Base-by-base conservation (phyloP, 2,113 vertebrate genomes). In the Barbus barbus region DNA sequence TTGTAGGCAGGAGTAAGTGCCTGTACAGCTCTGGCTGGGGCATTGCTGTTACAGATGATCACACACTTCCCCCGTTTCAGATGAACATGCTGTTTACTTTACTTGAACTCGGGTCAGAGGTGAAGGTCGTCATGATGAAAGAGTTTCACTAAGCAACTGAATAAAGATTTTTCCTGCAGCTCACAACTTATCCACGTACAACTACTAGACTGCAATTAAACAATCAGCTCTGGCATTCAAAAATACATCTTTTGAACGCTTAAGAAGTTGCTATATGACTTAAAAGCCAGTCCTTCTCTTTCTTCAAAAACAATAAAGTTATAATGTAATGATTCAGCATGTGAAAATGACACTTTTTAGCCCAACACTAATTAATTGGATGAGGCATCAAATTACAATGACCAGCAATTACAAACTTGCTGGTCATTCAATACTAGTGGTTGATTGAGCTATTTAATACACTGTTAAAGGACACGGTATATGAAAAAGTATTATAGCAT, bases 1-100 rank as follows among this genome's bases (percentile, higher is more conserved):
- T 88, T 79, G 83, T 87, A 87, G 86, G 83, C 86, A 89, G 88
- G 36, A 82, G 84, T 78, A 71, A 67, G 86, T 71, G 77, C 77
- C 77, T 85, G 77, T 41, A 78, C 41, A 72, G 75, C 24, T 41
- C 77, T 9, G 67, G 58, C 65, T 77, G 74, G 84, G 78, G 84
- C 78, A 51, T 33, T 31, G 67, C 56, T 41, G 84, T 80, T 80
- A 85, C 78, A 72, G 83, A 85, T 88, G 81, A 88, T 85, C 61
- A 51, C 78, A 56, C 38, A 46, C 81, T 85, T 83, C 76, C 74
- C 36, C 81, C 75, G 77, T 78, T 83, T 74, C 85, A 65, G 48
- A 60, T 36, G 36, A 76, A 85, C 75, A 80, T 56, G 60, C 84
- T 60, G 53, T 85, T 85, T 83, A 60, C 77, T 85, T 81, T 81